Base-by-base conservation (phyloP, 2,888 invertebrate species). In the Encarsia formosa region DNA sequence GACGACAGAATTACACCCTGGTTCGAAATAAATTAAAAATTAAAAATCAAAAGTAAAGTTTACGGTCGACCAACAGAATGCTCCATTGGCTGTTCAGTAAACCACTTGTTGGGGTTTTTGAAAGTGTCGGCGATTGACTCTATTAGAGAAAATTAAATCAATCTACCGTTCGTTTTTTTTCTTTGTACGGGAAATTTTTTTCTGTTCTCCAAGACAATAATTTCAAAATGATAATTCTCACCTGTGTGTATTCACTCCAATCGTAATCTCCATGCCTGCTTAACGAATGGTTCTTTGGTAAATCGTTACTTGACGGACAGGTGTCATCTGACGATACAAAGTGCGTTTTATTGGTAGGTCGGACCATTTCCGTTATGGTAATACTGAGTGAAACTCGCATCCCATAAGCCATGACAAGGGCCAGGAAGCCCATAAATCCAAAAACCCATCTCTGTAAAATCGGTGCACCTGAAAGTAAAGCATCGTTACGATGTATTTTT, bases 1-100 rank as follows among this genome's bases (percentile, higher is more conserved):
- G 89, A 83, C 42, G 88, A 86, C 2, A 91, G 77, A 37, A 91
- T 88, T 23, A 88, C 74, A 0, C 91, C 91, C 75, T 88, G 86
- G 24, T 34, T 6, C 13, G 15, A 34, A 26, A 26, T 26, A 1
- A 26, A 26, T 26, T n/a, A n/a, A n/a, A n/a, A n/a, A n/a, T n/a
- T n/a, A n/a, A n/a, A n/a, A n/a, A n/a, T n/a, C n/a, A n/a, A n/a
- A n/a, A n/a, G n/a, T n/a, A n/a, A 29, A 29, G 13, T 29, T 29
- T 29, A 29, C 29, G 29, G 29, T 29, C 8, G 29, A 29, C 13
- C 29, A 29, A 13, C 13, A 13, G 13, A 29, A 29, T n/a, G n/a
- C n/a, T n/a, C n/a, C n/a, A n/a, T n/a, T n/a, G n/a, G n/a, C n/a
- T n/a, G n/a, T n/a, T n/a, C n/a, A n/a, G n/a, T n/a, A n/a, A n/a